A percentile compares a stretch with the other conserved stretches of the same genome.
phyloP scores from a whole-genome alignment of 2,113 vertebrate species.

The Suricata suricatta region DNA sequence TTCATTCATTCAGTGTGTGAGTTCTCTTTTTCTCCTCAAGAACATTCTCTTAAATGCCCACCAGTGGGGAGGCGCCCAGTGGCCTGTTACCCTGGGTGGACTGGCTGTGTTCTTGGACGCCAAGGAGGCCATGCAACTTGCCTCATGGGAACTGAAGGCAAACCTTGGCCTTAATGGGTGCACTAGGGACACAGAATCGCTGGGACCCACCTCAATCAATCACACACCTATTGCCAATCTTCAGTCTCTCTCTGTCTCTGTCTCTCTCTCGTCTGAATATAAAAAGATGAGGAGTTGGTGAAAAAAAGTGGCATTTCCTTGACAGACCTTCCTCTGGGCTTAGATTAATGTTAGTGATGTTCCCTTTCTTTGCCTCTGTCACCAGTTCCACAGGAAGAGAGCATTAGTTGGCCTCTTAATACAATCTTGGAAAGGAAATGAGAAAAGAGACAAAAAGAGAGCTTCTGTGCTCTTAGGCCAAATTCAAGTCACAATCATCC shows the following conservation, averaged over 20 bases:
- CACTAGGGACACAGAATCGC: not conserved
- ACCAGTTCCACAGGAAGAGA: not conserved
- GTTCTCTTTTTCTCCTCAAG: slow-evolving; percentile 41
- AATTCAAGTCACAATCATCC: not conserved
- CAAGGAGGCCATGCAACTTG: not conserved
- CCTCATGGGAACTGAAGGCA: not conserved
- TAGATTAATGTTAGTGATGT: not conserved
- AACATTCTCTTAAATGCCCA: not conserved
- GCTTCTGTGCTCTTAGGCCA: not conserved
- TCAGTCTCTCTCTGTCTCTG: not conserved
- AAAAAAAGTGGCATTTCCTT: not conserved
- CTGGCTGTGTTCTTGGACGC: not conserved
- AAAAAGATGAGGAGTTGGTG: not conserved
- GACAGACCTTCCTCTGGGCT: not conserved
- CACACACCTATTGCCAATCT: rapidly evolving
- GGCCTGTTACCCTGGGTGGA: not conserved
- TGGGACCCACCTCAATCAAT: not conserved
- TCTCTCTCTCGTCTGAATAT: not conserved
- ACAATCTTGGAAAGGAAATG: not conserved
- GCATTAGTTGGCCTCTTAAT: not conserved
- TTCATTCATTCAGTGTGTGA: slow-evolving; percentile 35
- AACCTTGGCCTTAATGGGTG: not conserved
- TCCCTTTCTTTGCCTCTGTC: not conserved
- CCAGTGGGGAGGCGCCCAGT: not conserved
- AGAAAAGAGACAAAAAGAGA: not conserved